Percentiles rank a stretch among this genome's conserved stretches.
These are phyloP conservation scores for Cladopsammia gracilis DNA, from an alignment of 64 coral and sea anemone genomes.

Conservation along the genomic window DNA sequence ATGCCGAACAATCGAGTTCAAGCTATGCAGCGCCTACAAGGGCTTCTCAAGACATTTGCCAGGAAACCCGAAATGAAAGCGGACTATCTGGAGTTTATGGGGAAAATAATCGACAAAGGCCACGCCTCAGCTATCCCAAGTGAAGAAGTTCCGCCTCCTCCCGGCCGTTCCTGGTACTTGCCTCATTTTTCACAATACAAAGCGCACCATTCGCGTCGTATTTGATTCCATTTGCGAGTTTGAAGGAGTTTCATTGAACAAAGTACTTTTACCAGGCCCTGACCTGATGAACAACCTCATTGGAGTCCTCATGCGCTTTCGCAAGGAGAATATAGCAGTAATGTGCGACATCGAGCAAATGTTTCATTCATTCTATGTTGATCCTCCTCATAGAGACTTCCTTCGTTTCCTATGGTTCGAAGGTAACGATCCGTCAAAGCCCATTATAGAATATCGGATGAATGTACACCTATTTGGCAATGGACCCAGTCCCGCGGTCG, in stretches of 20 bases:
- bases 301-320: slow-evolving; percentile 20
- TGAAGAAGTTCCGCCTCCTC: neutral
- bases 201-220: slow-evolving; percentile 43
- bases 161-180: slow-evolving; percentile 42
- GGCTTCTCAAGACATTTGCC: slow-evolving; percentile 25
- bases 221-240: slow-evolving; percentile 47
- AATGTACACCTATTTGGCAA: slow-evolving; percentile 47
- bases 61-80: slow-evolving; percentile 50
- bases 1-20: slow-evolving; percentile 67
- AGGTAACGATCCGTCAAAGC: neutral
- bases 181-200: slow-evolving; percentile 44
- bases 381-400: slow-evolving; percentile 2
- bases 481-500: slow-evolving; percentile 18
- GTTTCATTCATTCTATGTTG: slow-evolving; percentile 44
- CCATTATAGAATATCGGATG: slow-evolving; percentile 22
- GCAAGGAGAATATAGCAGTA: neutral
- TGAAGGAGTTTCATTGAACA: slow-evolving; percentile 2
- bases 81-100: slow-evolving; percentile 66
- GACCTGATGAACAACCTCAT: slow-evolving; percentile 36
- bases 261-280: too few species aligned
- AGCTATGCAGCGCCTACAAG: slow-evolving; percentile 16
- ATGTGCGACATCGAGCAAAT: slow-evolving; percentile 20
- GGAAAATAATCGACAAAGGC: too few species aligned
- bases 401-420: slow-evolving; percentile 38
- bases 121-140: slow-evolving; percentile 30